A percentile compares a stretch with the other conserved stretches of the same genome.
These are phyloP conservation scores for Danaus plexippus DNA, from an alignment of 1,140 invertebrate species.

Conservation along the genomic window DNA sequence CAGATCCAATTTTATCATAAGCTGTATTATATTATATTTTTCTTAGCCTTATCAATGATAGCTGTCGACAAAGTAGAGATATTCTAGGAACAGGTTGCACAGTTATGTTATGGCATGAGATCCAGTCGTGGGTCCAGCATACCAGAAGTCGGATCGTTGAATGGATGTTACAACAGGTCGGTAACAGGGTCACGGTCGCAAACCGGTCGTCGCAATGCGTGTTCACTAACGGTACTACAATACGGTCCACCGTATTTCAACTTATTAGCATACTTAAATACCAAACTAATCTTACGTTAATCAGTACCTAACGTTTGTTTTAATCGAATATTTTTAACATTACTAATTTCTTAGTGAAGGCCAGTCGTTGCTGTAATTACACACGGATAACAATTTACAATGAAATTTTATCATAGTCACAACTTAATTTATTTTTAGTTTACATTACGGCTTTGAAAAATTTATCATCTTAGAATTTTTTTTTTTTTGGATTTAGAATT, in stretches of 20 bases:
- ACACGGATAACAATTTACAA: no score
- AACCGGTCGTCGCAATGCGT: conserved; percentile 52
- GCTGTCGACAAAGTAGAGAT: conserved; percentile 14
- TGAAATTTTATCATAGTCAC: no score
- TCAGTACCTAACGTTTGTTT: no score
- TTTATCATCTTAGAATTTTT: no score
- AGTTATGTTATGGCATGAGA: conserved; percentile 27
- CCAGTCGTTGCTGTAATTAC: no score
- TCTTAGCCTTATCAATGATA: conserved; percentile 17
- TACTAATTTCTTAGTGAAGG: no score
- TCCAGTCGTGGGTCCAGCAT: conserved; percentile 40
- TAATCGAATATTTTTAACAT: no score
- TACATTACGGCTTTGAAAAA: no score
- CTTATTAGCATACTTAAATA: conserved; percentile 13
- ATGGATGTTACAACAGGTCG: conserved; percentile 44
- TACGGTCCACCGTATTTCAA: conserved; percentile 30
- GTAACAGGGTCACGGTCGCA: conserved; percentile 59
- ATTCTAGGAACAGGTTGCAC: conserved; percentile 18
- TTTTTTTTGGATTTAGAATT: no score
- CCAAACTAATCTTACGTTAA: no score
- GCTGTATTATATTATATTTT: conserved; percentile 16
- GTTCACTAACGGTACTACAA: conserved; percentile 41
- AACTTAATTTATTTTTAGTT: no score
- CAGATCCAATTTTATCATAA: conserved; percentile 11
- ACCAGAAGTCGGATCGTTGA: conserved; percentile 33